A percentile compares a stretch with the other conserved stretches of the same genome.
Evolutionary conservation across 2,113 vertebrate genomes (phyloP).

Genomic region (Platysternon megacephalum): DNA sequence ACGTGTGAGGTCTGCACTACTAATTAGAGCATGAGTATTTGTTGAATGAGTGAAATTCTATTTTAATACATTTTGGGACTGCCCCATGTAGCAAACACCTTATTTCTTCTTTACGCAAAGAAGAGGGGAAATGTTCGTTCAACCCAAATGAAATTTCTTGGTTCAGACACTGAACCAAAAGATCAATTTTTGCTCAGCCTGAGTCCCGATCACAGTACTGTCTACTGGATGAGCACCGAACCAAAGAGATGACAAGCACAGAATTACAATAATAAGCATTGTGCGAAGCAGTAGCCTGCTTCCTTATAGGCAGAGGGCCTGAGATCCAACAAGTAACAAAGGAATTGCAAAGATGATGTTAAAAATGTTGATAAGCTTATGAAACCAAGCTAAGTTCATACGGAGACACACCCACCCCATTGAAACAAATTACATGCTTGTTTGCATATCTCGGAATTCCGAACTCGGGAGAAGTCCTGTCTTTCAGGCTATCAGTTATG

Average conservation of each 20-base stretch:
- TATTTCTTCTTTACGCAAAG: neutral
- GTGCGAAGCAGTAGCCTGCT: neutral
- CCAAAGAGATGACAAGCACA: neutral
- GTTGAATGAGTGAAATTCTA: neutral
- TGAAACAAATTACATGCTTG: no score
- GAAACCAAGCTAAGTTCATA: neutral
- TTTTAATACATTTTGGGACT: fast-evolving
- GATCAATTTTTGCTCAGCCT: neutral
- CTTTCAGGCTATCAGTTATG: neutral
- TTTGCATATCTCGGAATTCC: fast-evolving
- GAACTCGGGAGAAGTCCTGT: neutral
- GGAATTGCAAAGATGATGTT: neutral
- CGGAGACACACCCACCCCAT: neutral
- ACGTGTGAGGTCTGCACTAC: neutral
- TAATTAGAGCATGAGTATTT: neutral
- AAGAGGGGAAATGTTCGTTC: neutral
- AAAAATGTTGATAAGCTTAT: neutral
- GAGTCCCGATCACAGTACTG: neutral
- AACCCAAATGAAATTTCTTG: fast-evolving
- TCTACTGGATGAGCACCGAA: neutral
- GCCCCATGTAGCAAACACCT: neutral
- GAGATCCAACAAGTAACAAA: neutral
- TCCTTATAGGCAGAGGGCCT: neutral
- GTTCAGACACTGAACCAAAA: neutral
- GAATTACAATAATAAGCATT: neutral